phyloP scores from a whole-genome alignment of 2,797 vertebrate species.

The Pseudochromis fuscus region DNA sequence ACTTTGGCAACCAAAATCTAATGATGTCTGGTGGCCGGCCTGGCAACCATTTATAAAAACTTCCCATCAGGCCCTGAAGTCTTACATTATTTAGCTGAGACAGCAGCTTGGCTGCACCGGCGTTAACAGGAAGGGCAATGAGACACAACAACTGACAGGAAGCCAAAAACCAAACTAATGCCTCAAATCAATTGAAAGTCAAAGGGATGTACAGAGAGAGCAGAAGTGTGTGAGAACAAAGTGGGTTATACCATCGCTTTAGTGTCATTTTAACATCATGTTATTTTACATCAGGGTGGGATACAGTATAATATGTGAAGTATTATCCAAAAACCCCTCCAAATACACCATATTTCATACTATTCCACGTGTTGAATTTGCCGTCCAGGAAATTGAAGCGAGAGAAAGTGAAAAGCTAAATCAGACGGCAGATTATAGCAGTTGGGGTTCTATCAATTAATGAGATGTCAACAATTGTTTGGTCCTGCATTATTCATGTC shows the following conservation, averaged over 20 bases:
- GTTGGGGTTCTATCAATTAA: conserved; percentile 74
- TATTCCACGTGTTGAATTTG: neutral
- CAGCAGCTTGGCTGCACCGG: conserved; percentile 53
- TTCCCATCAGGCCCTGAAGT: conserved; percentile 46
- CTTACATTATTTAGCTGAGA: conserved; percentile 63
- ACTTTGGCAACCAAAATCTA: conserved; percentile 40
- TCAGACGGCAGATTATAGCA: conserved; percentile 29
- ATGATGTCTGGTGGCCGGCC: conserved; percentile 34
- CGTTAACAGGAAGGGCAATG: conserved; percentile 48
- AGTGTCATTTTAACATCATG: neutral
- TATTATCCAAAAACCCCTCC: neutral
- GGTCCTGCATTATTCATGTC: conserved; percentile 74
- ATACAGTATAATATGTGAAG: neutral
- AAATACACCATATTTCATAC: neutral
- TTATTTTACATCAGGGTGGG: neutral
- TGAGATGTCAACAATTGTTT: conserved; percentile 76
- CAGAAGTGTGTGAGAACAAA: neutral
- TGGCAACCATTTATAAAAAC: conserved; percentile 55
- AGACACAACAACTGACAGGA: conserved; percentile 44
- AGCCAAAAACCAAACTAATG: conserved; percentile 53
- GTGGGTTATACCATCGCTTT: neutral
- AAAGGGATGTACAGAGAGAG: conserved; percentile 25
- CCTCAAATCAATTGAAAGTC: conserved; percentile 51
- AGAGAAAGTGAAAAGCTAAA: conserved; percentile 24
- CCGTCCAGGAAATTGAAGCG: conserved; percentile 2